A percentile compares a stretch with the other conserved stretches of the same genome.
Evolutionary conservation across 2,113 vertebrate species (phyloP).

Genomic region (Apistogramma diplotaenia): DNA sequence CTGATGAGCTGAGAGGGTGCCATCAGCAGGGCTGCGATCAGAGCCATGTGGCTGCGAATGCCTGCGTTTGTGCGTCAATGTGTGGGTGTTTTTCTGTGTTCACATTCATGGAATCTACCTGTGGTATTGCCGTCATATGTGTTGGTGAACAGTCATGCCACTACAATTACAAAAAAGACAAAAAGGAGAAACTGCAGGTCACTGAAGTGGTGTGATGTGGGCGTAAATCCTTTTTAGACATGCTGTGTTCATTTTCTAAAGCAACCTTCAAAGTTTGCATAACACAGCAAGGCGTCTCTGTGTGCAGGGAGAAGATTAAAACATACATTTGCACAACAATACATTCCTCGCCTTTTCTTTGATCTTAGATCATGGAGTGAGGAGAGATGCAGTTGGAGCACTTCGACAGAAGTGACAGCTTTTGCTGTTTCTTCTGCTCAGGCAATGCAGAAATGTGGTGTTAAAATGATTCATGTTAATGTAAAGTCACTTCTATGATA

Average conservation of each 20-base stretch:
- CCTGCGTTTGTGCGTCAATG: constrained; percentile 10
- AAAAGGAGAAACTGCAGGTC: constrained; percentile 12
- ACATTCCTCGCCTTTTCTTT: neutral
- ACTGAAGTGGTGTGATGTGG: neutral
- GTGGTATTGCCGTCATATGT: neutral
- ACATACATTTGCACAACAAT: neutral
- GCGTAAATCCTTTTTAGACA: neutral
- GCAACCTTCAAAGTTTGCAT: neutral
- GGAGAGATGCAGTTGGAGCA: neutral
- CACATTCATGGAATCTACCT: neutral
- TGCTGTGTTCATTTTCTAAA: neutral
- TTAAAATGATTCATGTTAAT: neutral
- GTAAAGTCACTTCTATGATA: neutral
- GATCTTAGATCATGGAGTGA: neutral
- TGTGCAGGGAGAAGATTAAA: neutral
- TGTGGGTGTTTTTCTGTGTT: constrained; percentile 18
- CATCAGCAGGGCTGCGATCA: constrained; percentile 18
- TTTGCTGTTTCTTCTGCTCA: constrained; percentile 1
- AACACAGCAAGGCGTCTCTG: neutral
- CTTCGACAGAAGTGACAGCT: neutral
- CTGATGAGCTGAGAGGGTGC: constrained; percentile 36
- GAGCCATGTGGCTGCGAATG: neutral
- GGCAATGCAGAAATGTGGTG: neutral
- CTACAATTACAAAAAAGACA: constrained; percentile 21
- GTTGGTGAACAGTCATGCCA: neutral